Conservation (phyloP, 2,113 vertebrate genomes). For the Colossoma macropomum region DNA sequence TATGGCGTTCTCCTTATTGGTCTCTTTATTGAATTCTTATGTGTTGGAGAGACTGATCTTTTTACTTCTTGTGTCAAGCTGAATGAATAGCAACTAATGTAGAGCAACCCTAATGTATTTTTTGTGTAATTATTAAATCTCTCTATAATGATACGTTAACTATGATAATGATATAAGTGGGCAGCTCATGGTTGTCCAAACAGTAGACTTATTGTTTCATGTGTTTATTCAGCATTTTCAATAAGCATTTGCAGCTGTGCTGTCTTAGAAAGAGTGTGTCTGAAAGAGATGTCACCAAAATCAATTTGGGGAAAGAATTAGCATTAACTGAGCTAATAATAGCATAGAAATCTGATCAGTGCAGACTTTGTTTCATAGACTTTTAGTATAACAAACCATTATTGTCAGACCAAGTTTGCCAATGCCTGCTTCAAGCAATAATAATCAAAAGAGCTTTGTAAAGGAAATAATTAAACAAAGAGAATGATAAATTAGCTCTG, state of each 20-base stretch:
- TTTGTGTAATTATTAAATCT: too few relatives aligned
- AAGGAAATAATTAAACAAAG: neutral
- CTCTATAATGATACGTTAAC: too few relatives aligned
- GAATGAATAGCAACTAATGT: too few relatives aligned
- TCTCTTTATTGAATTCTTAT: too few relatives aligned
- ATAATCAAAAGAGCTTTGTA: neutral
- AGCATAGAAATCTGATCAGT: neutral
- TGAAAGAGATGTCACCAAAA: neutral
- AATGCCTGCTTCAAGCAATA: neutral
- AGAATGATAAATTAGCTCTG: neutral
- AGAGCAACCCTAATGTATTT: too few relatives aligned
- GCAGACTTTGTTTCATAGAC: neutral
- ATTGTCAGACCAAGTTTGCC: neutral
- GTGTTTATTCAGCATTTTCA: neutral
- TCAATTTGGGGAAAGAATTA: too few relatives aligned
- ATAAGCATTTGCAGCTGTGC: neutral
- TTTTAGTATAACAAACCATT: neutral
- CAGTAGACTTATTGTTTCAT: neutral
- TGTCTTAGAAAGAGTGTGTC: neutral
- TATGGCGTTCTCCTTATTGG: too few relatives aligned
- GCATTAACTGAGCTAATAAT: too few relatives aligned
- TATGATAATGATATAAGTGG: too few relatives aligned
- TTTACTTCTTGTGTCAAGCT: too few relatives aligned
- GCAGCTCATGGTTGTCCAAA: too few relatives aligned
- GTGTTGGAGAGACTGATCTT: too few relatives aligned